Base-by-base conservation (phyloP, 1,140 invertebrate genomes). In the Drosophila fuyamai region DNA sequence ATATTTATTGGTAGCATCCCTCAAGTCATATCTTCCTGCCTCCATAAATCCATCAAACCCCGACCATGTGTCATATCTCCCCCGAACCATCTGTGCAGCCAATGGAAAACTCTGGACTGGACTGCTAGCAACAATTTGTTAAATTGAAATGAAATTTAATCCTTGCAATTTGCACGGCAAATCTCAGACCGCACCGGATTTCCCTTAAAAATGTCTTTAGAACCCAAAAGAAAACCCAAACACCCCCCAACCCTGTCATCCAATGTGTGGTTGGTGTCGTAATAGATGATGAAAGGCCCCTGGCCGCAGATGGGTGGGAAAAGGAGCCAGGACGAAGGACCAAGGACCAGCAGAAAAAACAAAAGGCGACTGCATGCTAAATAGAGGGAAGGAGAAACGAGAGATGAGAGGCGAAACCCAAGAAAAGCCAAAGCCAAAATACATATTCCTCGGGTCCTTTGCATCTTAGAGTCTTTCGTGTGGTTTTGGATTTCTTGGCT, bases 401-500 rank as follows among this genome's bases (percentile, higher is more conserved):
- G 43, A 38, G 38, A 50, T 44, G 55, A 57, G 55, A 44, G 23
- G 46, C 18, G 67, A 71, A 71, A 58, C 68, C 68, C 27, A 48
- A 57, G 58, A n/a, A 79, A 65, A 63, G 57, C 61, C 61, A 70
- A 48, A 59, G 38, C 54, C 66, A 70, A 83, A 71, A 65, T 62
- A 79, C 65, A 70, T 84, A 86, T 78, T 54, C 61, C 51, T 70
- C 55, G 65, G 82, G 62, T 62, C 72, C 77, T 74, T 84, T 84
- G 82, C 81, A 85, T 84, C 81, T 84, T 81, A 40, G 73, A 75
- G 85, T 90, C 85, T 90, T 90, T 90, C 83, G 85, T 90, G 85
- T 90, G 85, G 85, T 90, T 90, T 90, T 85, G 81, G 81, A 90
- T 90, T 85, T 90, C 85, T 90, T 90, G 67, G 78, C 59, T 73